These are phyloP conservation scores for Torymus auratus DNA, from an alignment of 2,888 invertebrate species.

Conservation along the genomic window DNA sequence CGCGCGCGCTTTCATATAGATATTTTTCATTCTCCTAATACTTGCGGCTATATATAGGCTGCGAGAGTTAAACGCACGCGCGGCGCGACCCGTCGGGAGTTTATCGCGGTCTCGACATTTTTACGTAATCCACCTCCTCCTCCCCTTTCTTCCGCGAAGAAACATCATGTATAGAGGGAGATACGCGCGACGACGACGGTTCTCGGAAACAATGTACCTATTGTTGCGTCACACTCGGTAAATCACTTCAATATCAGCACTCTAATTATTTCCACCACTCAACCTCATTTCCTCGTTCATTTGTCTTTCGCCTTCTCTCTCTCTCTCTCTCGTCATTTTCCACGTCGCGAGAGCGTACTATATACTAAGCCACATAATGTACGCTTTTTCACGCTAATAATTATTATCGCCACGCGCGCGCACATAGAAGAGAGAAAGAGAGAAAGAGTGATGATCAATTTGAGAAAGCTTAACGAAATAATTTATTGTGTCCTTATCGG, in stretches of 20 bases:
- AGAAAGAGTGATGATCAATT: too few relatives aligned
- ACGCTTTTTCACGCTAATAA: too few relatives aligned
- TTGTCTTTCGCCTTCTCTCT: slow-evolving; percentile 3
- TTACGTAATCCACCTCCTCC: background rate
- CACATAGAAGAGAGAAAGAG: too few relatives aligned
- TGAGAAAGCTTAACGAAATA: too few relatives aligned
- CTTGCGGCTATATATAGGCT: background rate
- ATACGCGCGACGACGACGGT: background rate
- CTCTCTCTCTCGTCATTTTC: background rate
- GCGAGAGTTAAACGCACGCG: background rate
- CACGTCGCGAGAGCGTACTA: background rate
- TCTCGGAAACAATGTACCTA: background rate
- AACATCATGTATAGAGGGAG: background rate
- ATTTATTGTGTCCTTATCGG: too few relatives aligned
- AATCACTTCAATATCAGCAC: slow-evolving; percentile 40
- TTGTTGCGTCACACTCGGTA: slow-evolving; percentile 40
- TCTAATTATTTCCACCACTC: slow-evolving; percentile 50
- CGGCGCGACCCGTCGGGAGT: background rate
- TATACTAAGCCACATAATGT: background rate
- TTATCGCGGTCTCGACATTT: slow-evolving; percentile 6
- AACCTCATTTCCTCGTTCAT: slow-evolving; percentile 38
- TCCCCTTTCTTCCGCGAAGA: background rate
- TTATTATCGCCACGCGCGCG: too few relatives aligned
- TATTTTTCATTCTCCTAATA: slow-evolving; percentile 6
- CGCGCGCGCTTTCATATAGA: background rate